These are phyloP conservation scores for Hydrophis major DNA, from an alignment of 2,797 vertebrate species.

Conservation along the genomic window DNA sequence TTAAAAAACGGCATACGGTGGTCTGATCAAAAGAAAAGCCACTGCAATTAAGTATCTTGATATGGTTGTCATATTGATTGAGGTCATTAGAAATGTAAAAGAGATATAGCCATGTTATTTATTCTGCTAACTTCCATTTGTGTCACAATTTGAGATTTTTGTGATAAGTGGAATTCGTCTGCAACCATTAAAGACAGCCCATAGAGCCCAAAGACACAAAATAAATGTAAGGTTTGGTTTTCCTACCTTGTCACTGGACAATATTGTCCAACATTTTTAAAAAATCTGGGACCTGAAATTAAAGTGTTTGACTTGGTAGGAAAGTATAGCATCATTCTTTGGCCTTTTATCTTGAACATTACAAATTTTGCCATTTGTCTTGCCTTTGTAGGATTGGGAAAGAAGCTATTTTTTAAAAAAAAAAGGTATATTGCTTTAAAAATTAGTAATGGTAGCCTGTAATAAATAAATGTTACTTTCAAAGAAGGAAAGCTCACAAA, in stretches of 20 bases:
- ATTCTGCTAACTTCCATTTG: neutral
- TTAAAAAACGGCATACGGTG: neutral
- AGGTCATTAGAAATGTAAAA: neutral
- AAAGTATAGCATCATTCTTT: neutral
- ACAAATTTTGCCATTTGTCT: slow-evolving; percentile 26
- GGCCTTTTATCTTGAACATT: neutral
- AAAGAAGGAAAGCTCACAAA: slow-evolving; percentile 56
- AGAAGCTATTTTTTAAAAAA: slow-evolving; percentile 33
- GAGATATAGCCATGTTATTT: neutral
- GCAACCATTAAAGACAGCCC: slow-evolving; percentile 23
- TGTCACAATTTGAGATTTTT: neutral
- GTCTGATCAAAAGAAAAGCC: neutral
- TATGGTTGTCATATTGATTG: neutral
- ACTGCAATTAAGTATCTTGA: neutral
- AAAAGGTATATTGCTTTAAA: slow-evolving; percentile 39
- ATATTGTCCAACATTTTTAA: neutral
- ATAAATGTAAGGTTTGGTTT: neutral
- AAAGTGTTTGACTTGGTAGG: slow-evolving; percentile 24
- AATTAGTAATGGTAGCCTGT: slow-evolving; percentile 38
- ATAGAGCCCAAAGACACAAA: neutral
- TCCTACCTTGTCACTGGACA: neutral
- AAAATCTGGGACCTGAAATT: slow-evolving; percentile 7
- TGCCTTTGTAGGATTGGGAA: slow-evolving; percentile 54
- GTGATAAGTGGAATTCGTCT: neutral
- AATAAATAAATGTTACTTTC: slow-evolving; percentile 50